Base-by-base conservation (phyloP, 23 tunicate species). In the Ascidia mentula region DNA sequence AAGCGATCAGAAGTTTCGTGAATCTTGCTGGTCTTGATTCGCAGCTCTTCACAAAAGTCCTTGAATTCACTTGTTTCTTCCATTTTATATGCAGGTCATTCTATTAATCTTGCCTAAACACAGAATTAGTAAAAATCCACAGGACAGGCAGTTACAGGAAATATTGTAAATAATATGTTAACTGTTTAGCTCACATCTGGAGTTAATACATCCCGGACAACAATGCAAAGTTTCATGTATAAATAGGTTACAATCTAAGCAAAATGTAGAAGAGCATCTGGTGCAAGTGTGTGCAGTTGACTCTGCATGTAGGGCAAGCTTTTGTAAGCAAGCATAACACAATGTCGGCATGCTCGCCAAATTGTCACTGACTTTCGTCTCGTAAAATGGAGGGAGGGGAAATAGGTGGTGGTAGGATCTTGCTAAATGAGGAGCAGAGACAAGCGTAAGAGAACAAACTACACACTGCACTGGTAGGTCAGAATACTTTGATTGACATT, bases 391-490 rank as follows among this genome's bases (percentile, higher is more conserved):
- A 3, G 96, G 89, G 32, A 92, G 82, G 18, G 99, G 99, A 79
- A 96, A 96, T 24, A 96, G 60, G 59, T 96, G 99, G 74, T 96
- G 96, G 42, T 96, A 96, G 8, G 96, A 96, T 24, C 99, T 65
- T 18, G 99, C 99, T 20, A 96, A 69, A 60, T 96, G 96, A 46
- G 99, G 96, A 6, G 99, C 99, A 69, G 99, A 96, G n/a, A 96
- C 90, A 17, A 96, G 85, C 0, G 94, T 90, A 3, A 96, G 76
- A 31, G 82, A 82, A 60, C 99, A 96, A 15, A 90, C 61, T 1
- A 82, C 82, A 76, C 99, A 96, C 59, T 86, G 85, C 42, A 92
- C 96, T 26, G 99, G 99, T 32, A 92, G 85, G 35, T 92, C 97
- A 9, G 92, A 83, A 60, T 92, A 92, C 59, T 92, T 92, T 0